A percentile compares a stretch with the other conserved stretches of the same genome.
phyloP scores from a whole-genome alignment of 2,113 vertebrate species.

The Accipiter cooperii region DNA sequence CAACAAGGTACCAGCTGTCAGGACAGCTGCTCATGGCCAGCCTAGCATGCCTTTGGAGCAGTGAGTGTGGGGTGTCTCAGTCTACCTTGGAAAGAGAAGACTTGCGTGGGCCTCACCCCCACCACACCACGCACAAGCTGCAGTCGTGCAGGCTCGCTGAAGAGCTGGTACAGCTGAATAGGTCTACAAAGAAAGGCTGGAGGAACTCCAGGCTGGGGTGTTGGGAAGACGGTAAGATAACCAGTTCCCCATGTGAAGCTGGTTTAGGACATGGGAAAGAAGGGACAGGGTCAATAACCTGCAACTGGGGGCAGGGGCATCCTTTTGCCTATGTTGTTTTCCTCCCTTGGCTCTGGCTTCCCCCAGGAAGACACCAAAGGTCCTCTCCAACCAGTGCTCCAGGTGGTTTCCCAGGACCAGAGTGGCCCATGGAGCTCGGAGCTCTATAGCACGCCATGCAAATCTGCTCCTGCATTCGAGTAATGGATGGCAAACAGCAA shows the following conservation, averaged over 20 bases:
- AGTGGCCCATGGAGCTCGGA: no score
- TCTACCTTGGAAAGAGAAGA: neutral
- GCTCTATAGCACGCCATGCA: neutral
- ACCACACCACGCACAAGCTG: neutral
- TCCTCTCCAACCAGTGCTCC: no score
- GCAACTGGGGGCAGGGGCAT: accelerated
- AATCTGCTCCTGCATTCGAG: neutral
- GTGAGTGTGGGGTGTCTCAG: neutral
- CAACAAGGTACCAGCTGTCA: neutral
- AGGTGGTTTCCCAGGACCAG: neutral
- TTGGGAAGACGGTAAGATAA: neutral
- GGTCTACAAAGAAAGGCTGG: neutral
- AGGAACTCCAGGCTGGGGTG: neutral
- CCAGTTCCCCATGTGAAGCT: neutral
- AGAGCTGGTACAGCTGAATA: neutral
- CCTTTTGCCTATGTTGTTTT: neutral
- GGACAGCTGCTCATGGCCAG: neutral
- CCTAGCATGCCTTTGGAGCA: neutral
- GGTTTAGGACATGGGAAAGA: neutral
- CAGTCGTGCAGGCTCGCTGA: neutral
- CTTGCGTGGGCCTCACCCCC: neutral
- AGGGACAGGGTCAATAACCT: neutral
- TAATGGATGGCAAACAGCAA: neutral
- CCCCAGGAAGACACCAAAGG: neutral
- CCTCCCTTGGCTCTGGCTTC: neutral